Percentiles rank a stretch among this genome's conserved stretches.
These are phyloP conservation scores for Enteromius anoplus DNA, from an alignment of 2,797 vertebrate species.

Conservation along the genomic window DNA sequence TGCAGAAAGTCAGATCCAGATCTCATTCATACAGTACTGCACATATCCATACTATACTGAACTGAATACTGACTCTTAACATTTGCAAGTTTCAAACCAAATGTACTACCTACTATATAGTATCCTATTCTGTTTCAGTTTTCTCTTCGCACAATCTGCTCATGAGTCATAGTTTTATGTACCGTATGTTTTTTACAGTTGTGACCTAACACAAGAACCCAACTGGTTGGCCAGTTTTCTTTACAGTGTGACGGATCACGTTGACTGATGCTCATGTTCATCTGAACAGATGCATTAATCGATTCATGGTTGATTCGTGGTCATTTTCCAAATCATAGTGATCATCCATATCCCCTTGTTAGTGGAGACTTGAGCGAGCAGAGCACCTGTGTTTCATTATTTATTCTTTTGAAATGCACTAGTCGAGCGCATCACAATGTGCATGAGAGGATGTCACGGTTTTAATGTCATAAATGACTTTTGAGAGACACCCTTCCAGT, in stretches of 20 bases:
- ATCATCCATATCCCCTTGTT: no score
- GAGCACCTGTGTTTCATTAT: no score
- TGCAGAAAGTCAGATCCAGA: background rate
- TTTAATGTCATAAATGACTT: background rate
- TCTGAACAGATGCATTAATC: background rate
- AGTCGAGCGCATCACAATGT: no score
- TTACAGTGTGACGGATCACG: background rate
- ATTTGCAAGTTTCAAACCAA: background rate
- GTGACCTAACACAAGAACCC: background rate
- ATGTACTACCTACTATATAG: background rate
- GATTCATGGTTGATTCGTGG: no score
- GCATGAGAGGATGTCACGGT: no score
- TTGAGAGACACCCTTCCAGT: background rate
- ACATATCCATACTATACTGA: background rate
- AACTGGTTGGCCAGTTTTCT: background rate
- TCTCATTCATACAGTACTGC: background rate
- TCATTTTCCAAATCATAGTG: no score
- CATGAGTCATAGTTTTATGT: background rate
- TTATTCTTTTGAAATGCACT: no score
- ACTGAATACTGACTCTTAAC: background rate
- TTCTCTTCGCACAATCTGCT: background rate
- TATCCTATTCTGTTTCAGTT: background rate
- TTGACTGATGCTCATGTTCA: background rate
- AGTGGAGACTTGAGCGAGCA: no score
- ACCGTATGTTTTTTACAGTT: background rate